phyloP scores from a whole-genome alignment of 2,888 invertebrate species.

The Mythimna pallens region DNA sequence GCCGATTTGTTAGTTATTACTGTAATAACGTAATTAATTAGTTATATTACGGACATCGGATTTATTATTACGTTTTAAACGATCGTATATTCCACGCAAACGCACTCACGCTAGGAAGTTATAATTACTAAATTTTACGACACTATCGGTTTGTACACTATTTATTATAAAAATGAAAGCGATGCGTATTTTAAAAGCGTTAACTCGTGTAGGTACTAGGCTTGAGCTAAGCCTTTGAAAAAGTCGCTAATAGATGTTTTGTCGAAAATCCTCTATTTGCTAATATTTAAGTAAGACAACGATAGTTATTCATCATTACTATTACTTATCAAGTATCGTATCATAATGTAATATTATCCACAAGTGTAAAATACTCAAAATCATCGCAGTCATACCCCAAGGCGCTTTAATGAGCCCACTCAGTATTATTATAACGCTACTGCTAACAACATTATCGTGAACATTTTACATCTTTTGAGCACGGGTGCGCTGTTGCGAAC shows the following conservation, averaged over 20 bases:
- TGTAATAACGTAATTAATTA: constrained; percentile 33
- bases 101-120: constrained; percentile 51
- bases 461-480: constrained; percentile 1
- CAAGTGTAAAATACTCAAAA: not conserved
- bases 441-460: not conserved
- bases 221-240: constrained; percentile 20
- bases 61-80: constrained; percentile 46
- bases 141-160: constrained; percentile 27
- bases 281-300: not conserved
- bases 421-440: not conserved
- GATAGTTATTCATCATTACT: not conserved
- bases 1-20: constrained; percentile 24
- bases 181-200: not conserved
- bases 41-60: constrained; percentile 29
- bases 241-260: not conserved
- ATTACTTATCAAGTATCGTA: not conserved
- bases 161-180: constrained; percentile 46
- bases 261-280: not conserved
- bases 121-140: constrained; percentile 47
- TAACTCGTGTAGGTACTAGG: not conserved
- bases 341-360: not conserved
- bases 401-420: constrained; percentile 12
- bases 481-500: not conserved
- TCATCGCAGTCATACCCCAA: constrained; percentile 5
- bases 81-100: constrained; percentile 53